phyloP scores from a whole-genome alignment of 2,888 invertebrate genomes.

The Pseudeuparius sepicola region DNA sequence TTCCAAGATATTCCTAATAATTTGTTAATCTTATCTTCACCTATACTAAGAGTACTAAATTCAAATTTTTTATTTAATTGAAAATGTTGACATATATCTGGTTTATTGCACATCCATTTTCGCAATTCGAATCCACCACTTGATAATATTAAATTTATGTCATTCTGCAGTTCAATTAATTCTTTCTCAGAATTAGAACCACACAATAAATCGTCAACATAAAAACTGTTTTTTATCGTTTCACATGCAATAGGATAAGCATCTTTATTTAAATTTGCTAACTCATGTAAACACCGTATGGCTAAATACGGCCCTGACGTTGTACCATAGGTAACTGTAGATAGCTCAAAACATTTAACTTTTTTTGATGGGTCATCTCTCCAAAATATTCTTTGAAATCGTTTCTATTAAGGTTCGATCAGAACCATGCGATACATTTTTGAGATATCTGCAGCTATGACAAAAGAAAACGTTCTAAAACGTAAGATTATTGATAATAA shows the following conservation, averaged over 20 bases:
- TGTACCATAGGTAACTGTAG: slow-evolving; percentile 18
- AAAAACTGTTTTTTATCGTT: slow-evolving; percentile 18
- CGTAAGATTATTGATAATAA: slow-evolving; percentile 15
- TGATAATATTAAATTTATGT: too few relatives aligned
- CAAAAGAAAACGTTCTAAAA: slow-evolving; percentile 9
- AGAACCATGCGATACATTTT: slow-evolving; percentile 18
- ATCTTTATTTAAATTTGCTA: slow-evolving; percentile 11
- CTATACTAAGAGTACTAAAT: slow-evolving; percentile 7
- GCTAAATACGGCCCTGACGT: slow-evolving; percentile 15
- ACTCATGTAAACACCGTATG: slow-evolving; percentile 14
- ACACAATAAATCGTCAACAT: slow-evolving; percentile 20
- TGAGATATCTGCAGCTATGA: slow-evolving; percentile 13
- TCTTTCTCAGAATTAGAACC: slow-evolving; percentile 10
- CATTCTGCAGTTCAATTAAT: too few relatives aligned
- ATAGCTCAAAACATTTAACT: slow-evolving; percentile 14
- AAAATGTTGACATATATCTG: slow-evolving; percentile 15
- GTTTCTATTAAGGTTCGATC: too few relatives aligned
- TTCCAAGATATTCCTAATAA: slow-evolving; percentile 8
- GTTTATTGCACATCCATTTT: slow-evolving; percentile 18
- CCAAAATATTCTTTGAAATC: slow-evolving; percentile 17
- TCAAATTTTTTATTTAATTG: slow-evolving; percentile 5
- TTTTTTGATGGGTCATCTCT: slow-evolving; percentile 11
- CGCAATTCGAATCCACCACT: slow-evolving; percentile 19
- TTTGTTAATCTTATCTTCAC: slow-evolving; percentile 9
- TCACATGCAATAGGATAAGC: slow-evolving; percentile 8